Evolutionary conservation across 2,888 invertebrate species (phyloP).

Genomic region (Sphecodes monilicornis): DNA sequence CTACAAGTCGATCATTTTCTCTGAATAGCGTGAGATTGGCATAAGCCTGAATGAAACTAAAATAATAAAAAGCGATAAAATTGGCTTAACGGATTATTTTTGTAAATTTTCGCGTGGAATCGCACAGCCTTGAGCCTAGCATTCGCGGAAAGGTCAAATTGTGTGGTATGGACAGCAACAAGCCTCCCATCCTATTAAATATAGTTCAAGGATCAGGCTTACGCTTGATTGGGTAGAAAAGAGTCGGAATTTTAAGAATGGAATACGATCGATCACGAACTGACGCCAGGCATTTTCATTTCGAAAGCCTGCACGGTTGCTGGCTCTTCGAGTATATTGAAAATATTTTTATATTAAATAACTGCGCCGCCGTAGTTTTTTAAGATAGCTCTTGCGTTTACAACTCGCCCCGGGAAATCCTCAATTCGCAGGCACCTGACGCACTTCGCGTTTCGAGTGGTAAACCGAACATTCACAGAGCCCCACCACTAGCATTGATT

Average conservation of each 20-base stretch:
- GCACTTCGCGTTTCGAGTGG: neutral
- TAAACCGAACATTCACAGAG: slow-evolving; percentile 8
- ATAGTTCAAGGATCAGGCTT: slow-evolving; percentile 46
- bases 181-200: slow-evolving; percentile 39
- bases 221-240: slow-evolving; percentile 4
- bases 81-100: neutral
- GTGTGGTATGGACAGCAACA: neutral
- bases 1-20: neutral
- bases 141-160: slow-evolving; percentile 6
- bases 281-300: slow-evolving; percentile 11
- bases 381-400: slow-evolving; percentile 16
- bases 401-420: slow-evolving; percentile 13
- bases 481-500: slow-evolving; percentile 14
- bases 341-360: slow-evolving; percentile 25
- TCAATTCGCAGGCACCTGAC: slow-evolving; percentile 24
- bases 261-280: slow-evolving; percentile 45
- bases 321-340: neutral
- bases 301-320: neutral
- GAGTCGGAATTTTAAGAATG: slow-evolving; percentile 32
- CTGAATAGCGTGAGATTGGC: neutral
- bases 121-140: neutral
- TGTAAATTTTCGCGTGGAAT: neutral
- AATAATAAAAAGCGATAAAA: neutral
- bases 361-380: neutral
- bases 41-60: neutral